Conservation (phyloP, 2,113 vertebrate species). For the Tautogolabrus adspersus region DNA sequence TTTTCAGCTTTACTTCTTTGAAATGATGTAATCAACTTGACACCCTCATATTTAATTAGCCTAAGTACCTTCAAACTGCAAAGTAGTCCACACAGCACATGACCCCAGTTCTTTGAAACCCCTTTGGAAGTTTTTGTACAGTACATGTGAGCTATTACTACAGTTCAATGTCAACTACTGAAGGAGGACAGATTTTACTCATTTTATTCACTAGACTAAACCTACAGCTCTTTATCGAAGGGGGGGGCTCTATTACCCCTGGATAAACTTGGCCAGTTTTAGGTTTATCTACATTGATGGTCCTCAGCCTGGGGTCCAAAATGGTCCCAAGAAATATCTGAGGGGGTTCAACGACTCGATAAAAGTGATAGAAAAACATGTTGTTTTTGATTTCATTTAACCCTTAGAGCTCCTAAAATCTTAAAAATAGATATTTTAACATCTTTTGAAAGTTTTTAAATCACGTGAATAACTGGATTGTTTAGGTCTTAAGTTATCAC, state of each 20-base stretch:
- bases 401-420: not conserved
- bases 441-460: not conserved
- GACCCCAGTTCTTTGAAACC: not conserved
- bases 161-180: not conserved
- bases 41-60: slow-evolving; percentile 26
- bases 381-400: not conserved
- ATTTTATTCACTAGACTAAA: not conserved
- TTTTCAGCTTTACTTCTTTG: slow-evolving; percentile 15
- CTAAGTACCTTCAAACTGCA: not conserved
- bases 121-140: not conserved
- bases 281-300: not conserved
- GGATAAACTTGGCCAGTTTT: not conserved
- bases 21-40: slow-evolving; percentile 13
- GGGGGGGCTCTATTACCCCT: no score
- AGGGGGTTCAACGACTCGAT: not conserved
- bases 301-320: not conserved
- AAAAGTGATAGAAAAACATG: not conserved
- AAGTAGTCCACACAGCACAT: slow-evolving; percentile 1
- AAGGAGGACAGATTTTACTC: not conserved
- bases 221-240: no score
- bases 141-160: not conserved
- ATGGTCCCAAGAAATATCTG: no score
- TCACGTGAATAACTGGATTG: not conserved
- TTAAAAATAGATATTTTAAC: not conserved
- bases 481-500: not conserved